Evolutionary conservation across 1,140 invertebrate species (phyloP).

Genomic region (Formica exsecta): DNA sequence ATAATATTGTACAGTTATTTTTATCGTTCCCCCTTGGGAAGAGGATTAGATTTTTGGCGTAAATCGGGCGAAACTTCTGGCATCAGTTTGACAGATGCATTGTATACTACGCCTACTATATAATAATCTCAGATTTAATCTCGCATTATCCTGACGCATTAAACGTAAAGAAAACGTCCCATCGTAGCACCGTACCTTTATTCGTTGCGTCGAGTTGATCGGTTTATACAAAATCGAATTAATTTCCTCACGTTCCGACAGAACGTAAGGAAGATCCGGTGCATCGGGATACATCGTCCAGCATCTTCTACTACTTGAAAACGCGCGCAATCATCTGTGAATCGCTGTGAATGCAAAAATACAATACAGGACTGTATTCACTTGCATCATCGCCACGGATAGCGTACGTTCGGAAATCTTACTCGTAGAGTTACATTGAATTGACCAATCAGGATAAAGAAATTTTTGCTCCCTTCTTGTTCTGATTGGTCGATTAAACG

Average conservation of each 20-base stretch:
- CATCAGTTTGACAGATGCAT: slow-evolving; percentile 21
- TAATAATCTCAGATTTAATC: background rate
- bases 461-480: no score
- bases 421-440: no score
- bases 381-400: background rate
- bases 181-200: slow-evolving; percentile 78
- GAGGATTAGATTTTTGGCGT: no score
- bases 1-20: slow-evolving; percentile 3
- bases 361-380: background rate
- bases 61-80: background rate
- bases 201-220: slow-evolving; percentile 82
- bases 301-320: slow-evolving; percentile 7
- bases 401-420: no score
- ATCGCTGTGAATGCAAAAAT: background rate
- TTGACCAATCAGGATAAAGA: no score
- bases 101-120: slow-evolving; percentile 24
- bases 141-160: background rate
- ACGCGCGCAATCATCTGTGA: background rate
- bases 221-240: slow-evolving; percentile 82
- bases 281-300: slow-evolving; percentile 64
- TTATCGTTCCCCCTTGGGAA: background rate
- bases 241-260: slow-evolving; percentile 83
- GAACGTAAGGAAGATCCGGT: slow-evolving; percentile 80
- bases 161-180: background rate
- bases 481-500: no score